phyloP scores from a whole-genome alignment of 2,113 vertebrate genomes.

The Amphiprion percula region DNA sequence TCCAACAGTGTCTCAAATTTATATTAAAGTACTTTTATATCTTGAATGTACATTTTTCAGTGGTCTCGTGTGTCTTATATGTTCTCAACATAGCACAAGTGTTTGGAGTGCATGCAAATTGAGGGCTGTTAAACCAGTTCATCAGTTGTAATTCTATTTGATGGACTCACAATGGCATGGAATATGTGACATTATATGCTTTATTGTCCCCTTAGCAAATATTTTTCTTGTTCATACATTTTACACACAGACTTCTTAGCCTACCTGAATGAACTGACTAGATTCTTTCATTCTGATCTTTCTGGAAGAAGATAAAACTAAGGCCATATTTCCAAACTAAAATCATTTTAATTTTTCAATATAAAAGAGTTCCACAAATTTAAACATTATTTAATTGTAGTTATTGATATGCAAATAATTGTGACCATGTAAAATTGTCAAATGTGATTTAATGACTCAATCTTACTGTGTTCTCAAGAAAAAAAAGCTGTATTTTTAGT shows the following conservation, averaged over 20 bases:
- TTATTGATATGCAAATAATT: too few relatives aligned
- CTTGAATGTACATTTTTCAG: slow-evolving; percentile 2
- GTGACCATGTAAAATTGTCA: too few relatives aligned
- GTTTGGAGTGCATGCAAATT: not conserved
- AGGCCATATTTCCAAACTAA: not conserved
- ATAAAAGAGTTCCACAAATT: too few relatives aligned
- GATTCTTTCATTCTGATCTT: not conserved
- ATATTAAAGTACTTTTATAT: not conserved
- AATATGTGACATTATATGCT: not conserved
- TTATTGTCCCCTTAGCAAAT: too few relatives aligned
- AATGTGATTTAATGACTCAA: too few relatives aligned
- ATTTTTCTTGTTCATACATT: too few relatives aligned
- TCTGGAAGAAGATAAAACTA: not conserved
- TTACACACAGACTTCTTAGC: too few relatives aligned
- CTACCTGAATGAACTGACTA: too few relatives aligned
- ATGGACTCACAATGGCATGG: not conserved
- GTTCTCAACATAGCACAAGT: not conserved
- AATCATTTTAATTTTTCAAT: too few relatives aligned
- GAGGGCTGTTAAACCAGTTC: not conserved
- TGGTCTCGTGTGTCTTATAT: not conserved
- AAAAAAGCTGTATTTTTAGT: too few relatives aligned
- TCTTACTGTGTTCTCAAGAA: too few relatives aligned
- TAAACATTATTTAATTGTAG: too few relatives aligned
- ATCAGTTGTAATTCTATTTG: not conserved
- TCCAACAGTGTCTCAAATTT: not conserved